Conservation (phyloP, 2,888 invertebrate species). For the Lathronympha strigana region DNA sequence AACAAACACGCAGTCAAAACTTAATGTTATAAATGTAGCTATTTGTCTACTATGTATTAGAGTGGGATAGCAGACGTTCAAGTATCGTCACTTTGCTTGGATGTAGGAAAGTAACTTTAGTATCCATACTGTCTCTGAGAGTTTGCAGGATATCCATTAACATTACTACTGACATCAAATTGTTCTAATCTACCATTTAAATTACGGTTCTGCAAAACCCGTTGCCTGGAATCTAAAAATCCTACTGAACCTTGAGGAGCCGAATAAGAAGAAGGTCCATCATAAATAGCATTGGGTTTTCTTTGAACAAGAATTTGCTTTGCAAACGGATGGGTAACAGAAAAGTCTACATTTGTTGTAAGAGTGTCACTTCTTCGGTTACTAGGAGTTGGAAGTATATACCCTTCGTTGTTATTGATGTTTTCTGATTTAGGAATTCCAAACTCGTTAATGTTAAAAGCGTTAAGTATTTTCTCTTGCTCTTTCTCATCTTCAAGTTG, state of each 20-base stretch:
- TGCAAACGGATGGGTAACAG: conserved; percentile 59
- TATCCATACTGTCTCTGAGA: conserved; percentile 55
- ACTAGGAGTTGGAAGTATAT: conserved; percentile 45
- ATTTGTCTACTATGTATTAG: not conserved
- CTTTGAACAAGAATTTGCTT: conserved; percentile 51
- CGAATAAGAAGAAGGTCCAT: conserved; percentile 75
- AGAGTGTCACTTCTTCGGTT: conserved; percentile 52
- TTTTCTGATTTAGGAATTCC: conserved; percentile 57
- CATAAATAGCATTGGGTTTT: conserved; percentile 60
- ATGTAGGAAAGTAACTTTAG: not conserved
- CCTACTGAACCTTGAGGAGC: conserved; percentile 75
- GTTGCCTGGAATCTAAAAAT: conserved; percentile 57
- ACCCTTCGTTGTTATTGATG: conserved; percentile 45
- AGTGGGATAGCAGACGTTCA: not conserved
- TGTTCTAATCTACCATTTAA: conserved; percentile 68
- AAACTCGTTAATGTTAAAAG: conserved; percentile 67
- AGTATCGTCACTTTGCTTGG: not conserved
- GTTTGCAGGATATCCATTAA: conserved; percentile 67
- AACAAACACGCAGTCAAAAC: not conserved
- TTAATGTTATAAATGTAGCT: not conserved
- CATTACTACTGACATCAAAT: conserved; percentile 56
- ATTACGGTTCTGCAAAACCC: conserved; percentile 50
- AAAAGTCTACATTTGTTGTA: conserved; percentile 61
- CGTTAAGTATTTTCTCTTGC: conserved; percentile 64
- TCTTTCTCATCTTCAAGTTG: conserved; percentile 70